Evolutionary conservation across 2,113 vertebrate species (phyloP).

Genomic region (Oncorhynchus nerka): DNA sequence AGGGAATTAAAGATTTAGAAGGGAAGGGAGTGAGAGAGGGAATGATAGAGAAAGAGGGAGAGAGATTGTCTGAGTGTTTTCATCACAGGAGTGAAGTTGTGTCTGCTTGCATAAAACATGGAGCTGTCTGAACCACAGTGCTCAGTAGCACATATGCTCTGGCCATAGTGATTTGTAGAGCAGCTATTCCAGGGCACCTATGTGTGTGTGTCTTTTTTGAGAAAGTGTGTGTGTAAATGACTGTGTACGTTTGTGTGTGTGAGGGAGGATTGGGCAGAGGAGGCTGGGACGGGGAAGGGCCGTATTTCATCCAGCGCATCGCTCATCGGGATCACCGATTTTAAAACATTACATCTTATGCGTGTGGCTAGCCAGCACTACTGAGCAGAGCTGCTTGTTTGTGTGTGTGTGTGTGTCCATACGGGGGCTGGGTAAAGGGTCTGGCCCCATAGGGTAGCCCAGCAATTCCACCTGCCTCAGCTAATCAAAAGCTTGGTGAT

Average conservation of each 20-base stretch:
- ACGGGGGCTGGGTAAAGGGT: no score
- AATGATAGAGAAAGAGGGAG: background rate
- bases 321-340: slow-evolving; percentile 51
- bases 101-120: background rate
- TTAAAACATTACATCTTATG: slow-evolving; percentile 51
- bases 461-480: no score
- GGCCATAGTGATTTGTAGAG: slow-evolving; percentile 51
- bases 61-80: slow-evolving; percentile 1
- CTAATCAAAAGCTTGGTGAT: no score
- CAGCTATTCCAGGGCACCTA: slow-evolving; percentile 49
- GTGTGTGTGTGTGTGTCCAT: no score
- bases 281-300: slow-evolving; percentile 46
- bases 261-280: slow-evolving; percentile 4
- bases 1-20: slow-evolving; percentile 1
- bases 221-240: background rate
- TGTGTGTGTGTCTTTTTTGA: background rate
- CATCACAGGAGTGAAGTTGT: background rate
- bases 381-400: background rate
- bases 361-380: slow-evolving; percentile 11
- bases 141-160: slow-evolving; percentile 32
- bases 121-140: background rate
- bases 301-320: slow-evolving; percentile 54
- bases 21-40: no score
- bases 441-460: no score
- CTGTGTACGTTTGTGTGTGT: slow-evolving; percentile 1